Conservation (phyloP, 2,888 invertebrate species). For the Dasypogon diadema region DNA sequence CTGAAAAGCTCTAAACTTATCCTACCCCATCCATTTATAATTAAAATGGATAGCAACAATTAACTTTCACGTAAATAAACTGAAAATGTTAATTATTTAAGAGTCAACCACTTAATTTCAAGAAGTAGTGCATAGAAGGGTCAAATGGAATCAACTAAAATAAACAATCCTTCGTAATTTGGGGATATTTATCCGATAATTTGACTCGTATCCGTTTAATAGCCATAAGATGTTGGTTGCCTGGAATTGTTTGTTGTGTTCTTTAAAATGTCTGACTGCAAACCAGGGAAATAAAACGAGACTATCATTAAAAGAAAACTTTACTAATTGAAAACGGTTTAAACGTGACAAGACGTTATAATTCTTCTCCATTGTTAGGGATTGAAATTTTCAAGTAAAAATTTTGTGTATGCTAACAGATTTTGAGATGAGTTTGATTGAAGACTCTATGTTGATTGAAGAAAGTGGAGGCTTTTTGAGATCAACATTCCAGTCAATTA, state of each 20-base stretch:
- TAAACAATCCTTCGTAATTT: conserved; percentile 19
- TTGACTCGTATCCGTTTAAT: background rate
- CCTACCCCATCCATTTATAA: background rate
- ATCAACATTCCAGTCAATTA: no score
- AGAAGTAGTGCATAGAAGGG: background rate
- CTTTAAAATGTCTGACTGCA: background rate
- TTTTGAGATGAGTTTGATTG: no score
- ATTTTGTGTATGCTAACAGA: no score
- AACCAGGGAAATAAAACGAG: background rate
- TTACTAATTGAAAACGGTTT: conserved; percentile 10
- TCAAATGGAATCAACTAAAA: background rate
- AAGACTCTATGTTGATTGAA: no score
- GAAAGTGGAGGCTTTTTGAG: no score
- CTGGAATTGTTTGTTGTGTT: background rate
- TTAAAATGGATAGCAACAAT: conserved; percentile 24
- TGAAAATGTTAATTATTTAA: conserved; percentile 22
- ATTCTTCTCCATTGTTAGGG: background rate
- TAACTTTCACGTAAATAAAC: conserved; percentile 28
- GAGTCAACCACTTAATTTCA: conserved; percentile 15
- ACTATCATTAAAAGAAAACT: background rate
- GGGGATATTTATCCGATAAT: conserved; percentile 6
- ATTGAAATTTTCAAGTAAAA: background rate
- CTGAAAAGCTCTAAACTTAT: background rate
- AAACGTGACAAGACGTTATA: conserved; percentile 23
- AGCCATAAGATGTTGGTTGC: background rate